phyloP scores from a whole-genome alignment of 2,113 vertebrate genomes.

The western clawed frog (Xenopus tropicalis) region UCB_Xtro_10.0 CM004451.2:80511501-80512000 shows the following conservation, averaged over 20 bases:
- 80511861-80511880: constrained; percentile 26
- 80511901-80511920: constrained; percentile 31
- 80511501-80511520: too few relatives aligned
- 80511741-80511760: neutral
- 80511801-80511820: neutral
- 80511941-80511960: constrained; percentile 23
- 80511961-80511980: constrained; percentile 15
- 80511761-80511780: neutral
- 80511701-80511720: neutral
- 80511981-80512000: constrained; percentile 37
- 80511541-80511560: too few relatives aligned
- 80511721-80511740: neutral
- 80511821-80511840: neutral
- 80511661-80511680: neutral
- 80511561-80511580: too few relatives aligned
- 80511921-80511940: constrained; percentile 32
- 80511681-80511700: neutral
- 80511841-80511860: constrained; percentile 18
- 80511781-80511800: neutral
- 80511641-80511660: neutral
- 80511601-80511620: neutral
- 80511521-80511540: too few relatives aligned
- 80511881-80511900: constrained; percentile 29
- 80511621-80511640: neutral
- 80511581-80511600: neutral